Evolutionary conservation across 2,888 invertebrate genomes (phyloP), one percentile per base, ranked within the genome.

Genomic region (Heteropelma amictum): DNA sequence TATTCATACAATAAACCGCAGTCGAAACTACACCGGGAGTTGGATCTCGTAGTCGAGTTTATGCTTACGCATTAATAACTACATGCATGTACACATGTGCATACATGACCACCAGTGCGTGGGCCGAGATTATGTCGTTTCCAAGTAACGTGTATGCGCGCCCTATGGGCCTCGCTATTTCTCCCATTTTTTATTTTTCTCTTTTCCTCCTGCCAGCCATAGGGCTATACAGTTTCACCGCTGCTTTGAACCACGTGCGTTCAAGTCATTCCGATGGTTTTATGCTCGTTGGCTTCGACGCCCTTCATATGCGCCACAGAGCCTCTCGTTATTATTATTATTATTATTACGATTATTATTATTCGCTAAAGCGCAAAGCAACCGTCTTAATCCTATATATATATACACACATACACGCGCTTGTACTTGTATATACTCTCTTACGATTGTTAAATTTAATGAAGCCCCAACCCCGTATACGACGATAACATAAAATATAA

Each of bases 91-190:
- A 63, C 58, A 33, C 49, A 47, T 26, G 45, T n/a, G n/a, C 26
- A 35, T 17, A 21, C 17, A 30, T 45, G 54, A 33, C 26, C 63
- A 71, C 51, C 71, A 26, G 60, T 23, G 60, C 77, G 76, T 78
- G 68, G 76, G 76, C 42, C 19, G 71, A 81, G 84, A 85, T 85
- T 86, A 86, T 85, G 85, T 85, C 81, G 81, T 85, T 85, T 86
- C 85, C 81, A 51, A 85, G 85, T 83, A 85, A 81, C 77, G 77
- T 75, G 63, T 72, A 45, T 67, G 47, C 79, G 77, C 76, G 74
- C 77, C 76, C 77, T 64, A 56, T 53, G 61, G 47, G 33, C 49
- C 47, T 53, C 4, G 21, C 38, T 14, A 8, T 28, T 23, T 33
- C 23, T 35, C 61, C 26, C 47, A 14, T 21, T 30, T 33, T 21